These are phyloP conservation scores for Eilema griseolum DNA, from an alignment of 2,888 invertebrate genomes.

Conservation along the genomic window DNA sequence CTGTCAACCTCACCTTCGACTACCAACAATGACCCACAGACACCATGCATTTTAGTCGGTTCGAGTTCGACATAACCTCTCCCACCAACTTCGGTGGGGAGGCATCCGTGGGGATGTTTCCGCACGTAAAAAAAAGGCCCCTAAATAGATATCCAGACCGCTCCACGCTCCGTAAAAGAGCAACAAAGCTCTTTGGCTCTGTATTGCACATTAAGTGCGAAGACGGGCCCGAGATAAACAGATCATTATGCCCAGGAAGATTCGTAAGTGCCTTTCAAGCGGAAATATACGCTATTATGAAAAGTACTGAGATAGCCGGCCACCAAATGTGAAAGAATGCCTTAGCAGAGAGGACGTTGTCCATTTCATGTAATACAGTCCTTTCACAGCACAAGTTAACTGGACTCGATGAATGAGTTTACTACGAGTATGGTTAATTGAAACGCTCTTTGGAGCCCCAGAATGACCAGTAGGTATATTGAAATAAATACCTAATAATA, in stretches of 20 bases:
- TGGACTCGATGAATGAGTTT: too few relatives aligned
- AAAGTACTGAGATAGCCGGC: neutral
- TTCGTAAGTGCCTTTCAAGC: constrained; percentile 1
- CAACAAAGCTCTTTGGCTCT: neutral
- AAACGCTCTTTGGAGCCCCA: too few relatives aligned
- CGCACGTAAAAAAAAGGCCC: neutral
- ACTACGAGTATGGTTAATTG: too few relatives aligned
- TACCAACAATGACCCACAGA: too few relatives aligned
- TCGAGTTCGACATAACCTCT: too few relatives aligned
- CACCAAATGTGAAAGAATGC: neutral
- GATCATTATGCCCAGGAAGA: neutral
- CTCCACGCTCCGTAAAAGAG: neutral
- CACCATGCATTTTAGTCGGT: too few relatives aligned
- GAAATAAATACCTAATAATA: too few relatives aligned
- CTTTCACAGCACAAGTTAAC: too few relatives aligned
- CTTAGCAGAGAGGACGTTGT: neutral
- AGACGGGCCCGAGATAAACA: neutral
- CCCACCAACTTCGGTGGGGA: too few relatives aligned
- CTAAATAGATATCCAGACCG: neutral
- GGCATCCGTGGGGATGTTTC: too few relatives aligned
- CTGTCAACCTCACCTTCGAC: too few relatives aligned
- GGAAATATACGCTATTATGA: neutral
- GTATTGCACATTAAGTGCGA: neutral
- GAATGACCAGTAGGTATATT: too few relatives aligned
- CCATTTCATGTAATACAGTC: neutral